Evolutionary conservation across 2,113 vertebrate genomes (phyloP), one percentile per base, ranked within the genome.

Genomic region (Naja naja): DNA sequence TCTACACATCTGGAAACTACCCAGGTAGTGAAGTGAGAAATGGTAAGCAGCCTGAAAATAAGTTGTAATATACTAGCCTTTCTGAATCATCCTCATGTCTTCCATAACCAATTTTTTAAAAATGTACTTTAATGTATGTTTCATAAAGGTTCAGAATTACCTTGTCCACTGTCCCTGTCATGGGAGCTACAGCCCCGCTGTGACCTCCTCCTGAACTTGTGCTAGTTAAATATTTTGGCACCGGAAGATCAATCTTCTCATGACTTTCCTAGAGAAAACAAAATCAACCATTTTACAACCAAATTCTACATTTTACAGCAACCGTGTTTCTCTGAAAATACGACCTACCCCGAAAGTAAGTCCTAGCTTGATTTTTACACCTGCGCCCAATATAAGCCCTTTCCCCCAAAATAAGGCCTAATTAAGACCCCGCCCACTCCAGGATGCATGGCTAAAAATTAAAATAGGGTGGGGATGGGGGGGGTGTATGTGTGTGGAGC

Each of bases 161-260:
- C 99, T 99, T 99, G 97, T 99, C 99, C 90, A 99, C 98, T 53
- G 99, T 99, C 94, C 99, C 99, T 0, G 99, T 99, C 99, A 99
- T 99, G 55, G 99, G 99, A 0, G 99, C 99, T 74, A 99, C 92
- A 0, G 99, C 96, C 23, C 98, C 98, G 1, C 98, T 97, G 49
- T 98, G 98, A 22, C 95, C 90, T 52, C 96, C 98, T 2, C 96
- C 95, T 3, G 97, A 97, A 85, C 98, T 98, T 91, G 96, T 95
- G 12, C 97, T 98, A 27, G 98, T 98, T 94, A 99, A 97, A 94
- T 98, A 98, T 94, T 98, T 99, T 18, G 98, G 98, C 69, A 98
- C 97, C 0, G 99, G 99, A 39, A 99, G 96, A 3, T 95, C 97
- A 92, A 99, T 93, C 96, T 98, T 97, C 22, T 97, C 92, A 18